Conservation (phyloP, 2,797 vertebrate species). For the Ptychadena robeensis region DNA sequence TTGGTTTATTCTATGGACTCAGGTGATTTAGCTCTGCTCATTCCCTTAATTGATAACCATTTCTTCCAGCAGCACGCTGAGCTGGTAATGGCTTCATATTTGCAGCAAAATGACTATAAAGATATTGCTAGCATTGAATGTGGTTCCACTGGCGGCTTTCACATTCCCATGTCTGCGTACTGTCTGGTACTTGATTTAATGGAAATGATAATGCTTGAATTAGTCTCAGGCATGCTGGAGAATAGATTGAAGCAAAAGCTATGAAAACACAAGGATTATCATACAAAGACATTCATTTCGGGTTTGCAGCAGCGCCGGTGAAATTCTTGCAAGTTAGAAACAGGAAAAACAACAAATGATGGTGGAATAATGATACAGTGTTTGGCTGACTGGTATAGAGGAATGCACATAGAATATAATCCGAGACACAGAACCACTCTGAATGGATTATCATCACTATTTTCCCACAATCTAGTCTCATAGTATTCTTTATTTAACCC, state of each 20-base stretch:
- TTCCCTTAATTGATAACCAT: not conserved
- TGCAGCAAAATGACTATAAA: not conserved
- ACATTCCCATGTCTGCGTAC: conserved; percentile 42
- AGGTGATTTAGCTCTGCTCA: not conserved
- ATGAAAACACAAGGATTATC: conserved; percentile 49
- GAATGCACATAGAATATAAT: not conserved
- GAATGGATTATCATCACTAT: not conserved
- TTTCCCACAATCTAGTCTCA: conserved; percentile 31
- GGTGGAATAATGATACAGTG: conserved; percentile 33
- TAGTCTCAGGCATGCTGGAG: conserved; percentile 33
- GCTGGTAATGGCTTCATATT: not conserved
- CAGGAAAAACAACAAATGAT: conserved; percentile 16
- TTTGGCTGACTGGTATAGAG: conserved; percentile 5
- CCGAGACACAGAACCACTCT: conserved; percentile 6
- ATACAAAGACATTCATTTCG: conserved; percentile 26
- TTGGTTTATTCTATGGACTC: not conserved
- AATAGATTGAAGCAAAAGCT: conserved; percentile 11
- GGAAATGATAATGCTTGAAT: conserved; percentile 44
- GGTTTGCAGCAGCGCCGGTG: conserved; percentile 20
- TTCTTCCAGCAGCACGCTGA: not conserved
- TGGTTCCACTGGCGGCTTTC: conserved; percentile 2
- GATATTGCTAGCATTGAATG: not conserved
- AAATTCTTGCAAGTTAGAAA: conserved; percentile 47
- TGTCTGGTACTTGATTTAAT: conserved; percentile 48
- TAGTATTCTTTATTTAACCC: too few relatives aligned